Base-by-base conservation (phyloP, 2,888 invertebrate species). In the Sepioteuthis lessoniana region DNA sequence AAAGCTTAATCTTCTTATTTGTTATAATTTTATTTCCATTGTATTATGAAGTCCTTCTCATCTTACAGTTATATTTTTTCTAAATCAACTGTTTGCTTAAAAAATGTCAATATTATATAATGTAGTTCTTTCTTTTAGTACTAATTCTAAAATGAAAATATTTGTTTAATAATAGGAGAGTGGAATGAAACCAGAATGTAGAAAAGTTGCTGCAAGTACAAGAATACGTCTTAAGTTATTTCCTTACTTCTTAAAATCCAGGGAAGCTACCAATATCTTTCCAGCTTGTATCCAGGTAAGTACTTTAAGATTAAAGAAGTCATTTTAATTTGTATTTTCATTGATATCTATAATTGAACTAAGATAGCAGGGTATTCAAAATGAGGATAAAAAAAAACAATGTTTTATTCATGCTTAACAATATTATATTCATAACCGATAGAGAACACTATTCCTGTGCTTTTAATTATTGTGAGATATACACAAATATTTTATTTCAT, bases 201-300 rank as follows among this genome's bases (percentile, higher is more conserved):
- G 98, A 96, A 98, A 98, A 50, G 98, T 98, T 2, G 98, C 99
- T 5, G 98, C 98, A 1, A 98, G 98, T 96, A 98, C 98, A 0
- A 98, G 99, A 95, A 98, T 99, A 93, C 98, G 99, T 60, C 98
- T 99, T 94, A 99, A 99, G 97, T 97, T 99, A 76, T 98, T 99
- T 95, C 98, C 98, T 95, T 98, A 98, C 97, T 97, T 99, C 94
- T 98, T 98, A 95, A 98, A 97, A 94, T 97, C 97, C 2, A 95
- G 97, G 94, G 97, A 97, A 94, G 97, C 97, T 19, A 97, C 97
- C 35, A 96, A 97, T 94, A 96, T 97, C 91, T 97, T 97, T 94
- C 98, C 98, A 19, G 98, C 98, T 94, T 98, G 98, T 95, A 98
- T 99, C 94, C 98, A 98, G 97, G 98, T 98, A 96, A 90, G 50